Percentiles rank a stretch among this genome's conserved stretches.
phyloP scores from a whole-genome alignment of 2,113 vertebrate genomes.

The Phalacrocorax aristotelis region DNA sequence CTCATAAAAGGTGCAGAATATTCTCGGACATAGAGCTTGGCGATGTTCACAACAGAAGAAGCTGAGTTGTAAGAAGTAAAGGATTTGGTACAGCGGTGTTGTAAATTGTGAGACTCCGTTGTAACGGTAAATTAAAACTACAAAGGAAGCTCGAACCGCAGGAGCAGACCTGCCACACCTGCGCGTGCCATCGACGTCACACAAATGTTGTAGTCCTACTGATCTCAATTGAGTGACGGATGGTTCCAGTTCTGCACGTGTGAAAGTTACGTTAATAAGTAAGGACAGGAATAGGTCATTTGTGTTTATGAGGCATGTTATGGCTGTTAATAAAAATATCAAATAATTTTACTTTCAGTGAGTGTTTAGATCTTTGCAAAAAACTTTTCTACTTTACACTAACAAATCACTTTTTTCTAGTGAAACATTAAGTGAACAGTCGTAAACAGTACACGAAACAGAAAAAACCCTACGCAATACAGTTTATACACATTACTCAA shows the following conservation, averaged over 20 bases:
- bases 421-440: conserved; percentile 66
- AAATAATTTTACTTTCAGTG: not conserved
- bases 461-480: conserved; percentile 52
- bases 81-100: not conserved
- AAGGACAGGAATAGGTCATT: not conserved
- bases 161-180: not conserved
- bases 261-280: not conserved
- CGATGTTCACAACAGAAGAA: not conserved
- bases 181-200: not conserved
- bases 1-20: not conserved
- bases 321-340: conserved; percentile 41
- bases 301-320: not conserved
- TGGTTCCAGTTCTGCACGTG: not conserved
- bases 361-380: conserved; percentile 23
- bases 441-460: conserved; percentile 71
- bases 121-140: not conserved
- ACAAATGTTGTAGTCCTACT: not conserved
- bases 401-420: conserved; percentile 68
- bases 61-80: not conserved
- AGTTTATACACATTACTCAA: conserved; percentile 78
- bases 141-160: not conserved
- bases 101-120: not conserved
- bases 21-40: not conserved
- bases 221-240: not conserved
- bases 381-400: conserved; percentile 20